Base-by-base conservation (phyloP, 2,797 vertebrate genomes). In the Lacerta viridis region DNA sequence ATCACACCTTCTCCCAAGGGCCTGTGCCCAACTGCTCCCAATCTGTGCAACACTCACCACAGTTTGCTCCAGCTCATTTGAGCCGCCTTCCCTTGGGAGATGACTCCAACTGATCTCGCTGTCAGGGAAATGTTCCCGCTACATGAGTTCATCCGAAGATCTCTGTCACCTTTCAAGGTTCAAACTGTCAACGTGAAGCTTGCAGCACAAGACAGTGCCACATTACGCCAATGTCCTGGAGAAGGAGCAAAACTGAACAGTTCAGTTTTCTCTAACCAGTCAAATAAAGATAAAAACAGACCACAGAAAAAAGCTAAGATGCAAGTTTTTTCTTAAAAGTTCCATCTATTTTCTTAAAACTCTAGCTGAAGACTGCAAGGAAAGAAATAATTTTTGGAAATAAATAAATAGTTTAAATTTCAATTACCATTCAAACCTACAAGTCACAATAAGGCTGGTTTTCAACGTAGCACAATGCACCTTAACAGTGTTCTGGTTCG, bases 41-140 rank as follows among this genome's bases (percentile, higher is more conserved):
- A 59, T 83, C 29, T 55, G 13, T n/a, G 55, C 69, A 10, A 85
- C 55, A 74, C 41, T 85, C 43, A 75, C 9, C 81, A 11, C 25
- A 75, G 3, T 72, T 50, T 88, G 87, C 72, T 36, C 36, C 43
- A 75, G 18, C 33, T 90, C 39, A 79, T 81, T 93, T 94, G 83
- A 74, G 23, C 83, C 80, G 20, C 83, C 36, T 88, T 91, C 61
- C 68, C 43, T 86, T 66, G 74, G 68, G 46, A 80, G 77, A 87
- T 33, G 61, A 84, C 7, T 92, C 87, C 41, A 88, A 55, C 20
- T 13, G 10, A 88, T n/a, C 10, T 89, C 84, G 79, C 46, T 15
- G 69, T 41, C 69, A 2, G 83, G 66, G 79, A 84, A 83, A 79
- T 84, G 86, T 69, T 79, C 64, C 61, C 39, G 55, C 23, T 91